These are phyloP conservation scores for Zootoca vivipara DNA, from an alignment of 2,113 vertebrate genomes.

Conservation along the genomic window DNA sequence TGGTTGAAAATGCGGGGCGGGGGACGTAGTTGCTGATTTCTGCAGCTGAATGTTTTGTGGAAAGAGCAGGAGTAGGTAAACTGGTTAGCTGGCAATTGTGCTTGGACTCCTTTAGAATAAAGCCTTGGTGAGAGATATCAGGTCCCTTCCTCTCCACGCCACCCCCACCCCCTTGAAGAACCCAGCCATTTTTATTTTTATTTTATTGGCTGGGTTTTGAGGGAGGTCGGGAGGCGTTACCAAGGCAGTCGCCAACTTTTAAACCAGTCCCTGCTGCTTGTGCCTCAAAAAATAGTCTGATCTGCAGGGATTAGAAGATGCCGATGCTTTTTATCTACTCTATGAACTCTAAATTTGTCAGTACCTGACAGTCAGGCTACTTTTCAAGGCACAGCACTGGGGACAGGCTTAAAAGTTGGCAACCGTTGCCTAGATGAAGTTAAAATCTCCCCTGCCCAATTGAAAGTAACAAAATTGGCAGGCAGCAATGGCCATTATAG, in stretches of 20 bases:
- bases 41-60: not conserved
- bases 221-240: not conserved
- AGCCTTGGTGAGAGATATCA: not conserved
- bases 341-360: not conserved
- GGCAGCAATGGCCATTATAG: not conserved
- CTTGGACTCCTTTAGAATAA: not conserved
- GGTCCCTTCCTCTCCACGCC: not conserved
- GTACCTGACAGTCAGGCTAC: not conserved
- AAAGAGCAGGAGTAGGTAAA: not conserved
- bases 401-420: not conserved
- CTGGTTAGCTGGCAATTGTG: not conserved
- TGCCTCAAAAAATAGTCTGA: not conserved
- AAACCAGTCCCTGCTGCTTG: not conserved
- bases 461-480: no score
- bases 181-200: not conserved
- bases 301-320: not conserved
- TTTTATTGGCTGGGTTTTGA: not conserved
- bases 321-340: not conserved
- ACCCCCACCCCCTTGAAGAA: no score
- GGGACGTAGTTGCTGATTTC: not conserved
- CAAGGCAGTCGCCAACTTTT: not conserved
- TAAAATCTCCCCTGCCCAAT: not conserved
- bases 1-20: no score
- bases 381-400: not conserved
- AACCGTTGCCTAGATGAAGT: not conserved